Percentiles rank a stretch among this genome's conserved stretches.
phyloP scores from a whole-genome alignment of 2,888 invertebrate species.

The Melanchra persicariae region DNA sequence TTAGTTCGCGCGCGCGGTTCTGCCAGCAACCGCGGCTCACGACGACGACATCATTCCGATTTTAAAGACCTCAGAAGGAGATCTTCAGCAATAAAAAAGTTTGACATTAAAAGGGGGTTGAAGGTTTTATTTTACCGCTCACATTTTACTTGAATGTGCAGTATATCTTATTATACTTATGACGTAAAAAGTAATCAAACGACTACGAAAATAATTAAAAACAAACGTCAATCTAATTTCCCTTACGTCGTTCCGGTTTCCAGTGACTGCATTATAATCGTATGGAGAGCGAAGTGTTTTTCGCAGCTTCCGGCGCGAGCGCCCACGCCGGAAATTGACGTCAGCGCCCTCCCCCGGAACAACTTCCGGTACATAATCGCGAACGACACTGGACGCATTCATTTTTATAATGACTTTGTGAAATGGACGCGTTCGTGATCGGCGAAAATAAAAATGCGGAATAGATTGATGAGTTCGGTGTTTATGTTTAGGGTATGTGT shows the following conservation, averaged over 20 bases:
- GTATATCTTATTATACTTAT: too few relatives aligned
- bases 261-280: slow-evolving; percentile 68
- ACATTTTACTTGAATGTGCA: too few relatives aligned
- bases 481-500: slow-evolving; percentile 6
- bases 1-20: too few relatives aligned
- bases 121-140: too few relatives aligned
- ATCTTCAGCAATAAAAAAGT: too few relatives aligned
- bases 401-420: slow-evolving; percentile 73
- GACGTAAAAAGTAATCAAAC: neutral
- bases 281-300: slow-evolving; percentile 72
- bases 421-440: slow-evolving; percentile 44
- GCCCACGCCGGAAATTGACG: slow-evolving; percentile 80
- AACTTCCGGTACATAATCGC: slow-evolving; percentile 82
- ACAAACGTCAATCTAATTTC: slow-evolving; percentile 60
- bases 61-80: too few relatives aligned
- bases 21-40: too few relatives aligned
- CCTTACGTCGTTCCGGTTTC: slow-evolving; percentile 55
- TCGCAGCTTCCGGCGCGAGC: slow-evolving; percentile 78
- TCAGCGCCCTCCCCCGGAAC: slow-evolving; percentile 78
- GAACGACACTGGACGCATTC: slow-evolving; percentile 76
- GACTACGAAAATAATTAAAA: slow-evolving; percentile 30
- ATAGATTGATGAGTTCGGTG: slow-evolving; percentile 38
- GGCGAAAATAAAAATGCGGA: slow-evolving; percentile 20
- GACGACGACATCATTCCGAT: too few relatives aligned
- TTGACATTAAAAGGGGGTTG: too few relatives aligned